Percentiles rank a stretch among this genome's conserved stretches.
These are phyloP conservation scores for Gnathonemus longibarbis DNA, from an alignment of 2,113 vertebrate species.

Conservation along the genomic window DNA sequence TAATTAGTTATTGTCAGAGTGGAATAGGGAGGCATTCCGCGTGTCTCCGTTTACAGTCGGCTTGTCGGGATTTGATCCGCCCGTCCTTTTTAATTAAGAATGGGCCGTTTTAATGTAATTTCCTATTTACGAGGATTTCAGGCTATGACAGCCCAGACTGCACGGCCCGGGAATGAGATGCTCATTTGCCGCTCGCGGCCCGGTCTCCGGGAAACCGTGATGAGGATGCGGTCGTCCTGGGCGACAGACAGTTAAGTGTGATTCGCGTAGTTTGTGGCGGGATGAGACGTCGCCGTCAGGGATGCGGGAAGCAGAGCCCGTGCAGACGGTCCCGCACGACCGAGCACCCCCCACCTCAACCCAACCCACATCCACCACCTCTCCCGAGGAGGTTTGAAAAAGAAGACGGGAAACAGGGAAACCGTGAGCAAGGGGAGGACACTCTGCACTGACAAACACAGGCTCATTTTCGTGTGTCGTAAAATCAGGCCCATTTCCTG, in stretches of 20 bases:
- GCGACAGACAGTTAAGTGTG: background rate
- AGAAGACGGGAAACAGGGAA: background rate
- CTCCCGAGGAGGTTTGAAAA: background rate
- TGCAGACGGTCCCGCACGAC: background rate
- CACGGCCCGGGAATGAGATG: background rate
- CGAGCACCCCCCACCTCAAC: background rate
- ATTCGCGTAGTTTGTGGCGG: background rate
- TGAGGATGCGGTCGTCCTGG: background rate
- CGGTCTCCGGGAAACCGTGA: background rate
- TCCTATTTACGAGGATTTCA: conserved; percentile 15
- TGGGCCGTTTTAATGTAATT: conserved; percentile 7
- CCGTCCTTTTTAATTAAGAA: conserved; percentile 8
- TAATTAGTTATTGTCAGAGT: conserved; percentile 58
- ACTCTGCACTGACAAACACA: background rate
- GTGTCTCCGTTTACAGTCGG: background rate
- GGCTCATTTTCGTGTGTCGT: background rate
- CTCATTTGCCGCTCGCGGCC: background rate
- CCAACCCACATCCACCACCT: background rate
- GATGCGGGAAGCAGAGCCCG: background rate
- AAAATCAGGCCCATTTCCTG: background rate
- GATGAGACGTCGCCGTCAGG: background rate
- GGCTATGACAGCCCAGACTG: background rate
- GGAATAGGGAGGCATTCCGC: conserved; percentile 38
- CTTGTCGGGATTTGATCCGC: conserved; percentile 8
- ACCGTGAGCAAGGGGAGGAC: background rate